A percentile compares a stretch with the other conserved stretches of the same genome.
These are phyloP conservation scores for Danionella cerebrum DNA, from an alignment of 2,113 vertebrate species.

Conservation along the genomic window DNA sequence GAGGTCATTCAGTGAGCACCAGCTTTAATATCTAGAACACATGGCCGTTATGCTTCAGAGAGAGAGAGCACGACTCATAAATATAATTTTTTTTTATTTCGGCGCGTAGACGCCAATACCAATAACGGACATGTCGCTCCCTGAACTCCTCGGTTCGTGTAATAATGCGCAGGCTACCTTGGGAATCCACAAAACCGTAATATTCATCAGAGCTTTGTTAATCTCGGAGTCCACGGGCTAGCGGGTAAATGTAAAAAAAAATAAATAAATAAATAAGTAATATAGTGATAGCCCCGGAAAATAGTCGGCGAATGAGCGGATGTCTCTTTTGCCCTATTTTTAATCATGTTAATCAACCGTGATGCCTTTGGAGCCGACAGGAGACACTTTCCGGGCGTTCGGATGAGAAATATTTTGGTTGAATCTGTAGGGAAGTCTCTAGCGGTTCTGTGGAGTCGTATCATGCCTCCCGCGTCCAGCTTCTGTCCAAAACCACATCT, in stretches of 20 bases:
- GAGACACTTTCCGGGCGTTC: neutral
- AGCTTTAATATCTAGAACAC: slow-evolving; percentile 40
- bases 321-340: too few relatives aligned
- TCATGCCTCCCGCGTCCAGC: too few relatives aligned
- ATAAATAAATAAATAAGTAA: too few relatives aligned
- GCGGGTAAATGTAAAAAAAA: slow-evolving; percentile 15
- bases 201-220: neutral
- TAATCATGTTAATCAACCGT: too few relatives aligned
- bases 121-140: slow-evolving; percentile 14
- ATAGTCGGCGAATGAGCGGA: slow-evolving; percentile 2
- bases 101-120: too few relatives aligned
- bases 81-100: too few relatives aligned
- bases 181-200: neutral
- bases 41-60: slow-evolving; percentile 45
- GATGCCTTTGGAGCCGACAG: too few relatives aligned
- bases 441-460: slow-evolving; percentile 5
- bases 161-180: neutral
- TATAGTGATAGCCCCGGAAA: slow-evolving; percentile 14
- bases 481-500: too few relatives aligned
- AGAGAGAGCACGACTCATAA: too few relatives aligned
- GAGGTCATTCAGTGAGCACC: slow-evolving; percentile 48
- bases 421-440: slow-evolving; percentile 9
- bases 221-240: neutral
- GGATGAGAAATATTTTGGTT: slow-evolving; percentile 4
- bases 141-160: neutral